phyloP scores from a whole-genome alignment of 2,797 vertebrate species.

The Pseudochaenichthys georgianus region DNA sequence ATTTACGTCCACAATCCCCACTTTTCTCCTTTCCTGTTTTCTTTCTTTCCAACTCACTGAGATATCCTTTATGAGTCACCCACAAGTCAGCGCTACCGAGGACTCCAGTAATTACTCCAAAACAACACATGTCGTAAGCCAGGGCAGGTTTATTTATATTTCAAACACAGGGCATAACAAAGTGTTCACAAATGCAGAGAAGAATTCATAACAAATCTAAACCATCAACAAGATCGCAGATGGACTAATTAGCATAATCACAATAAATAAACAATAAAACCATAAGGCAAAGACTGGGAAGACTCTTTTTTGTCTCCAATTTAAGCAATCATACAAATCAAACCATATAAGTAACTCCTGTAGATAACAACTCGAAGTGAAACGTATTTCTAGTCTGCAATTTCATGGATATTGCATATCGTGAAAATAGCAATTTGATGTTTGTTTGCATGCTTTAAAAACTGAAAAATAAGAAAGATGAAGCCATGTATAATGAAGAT shows the following conservation, averaged over 20 bases:
- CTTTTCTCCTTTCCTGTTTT: slow-evolving; percentile 19
- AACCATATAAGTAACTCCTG: neutral
- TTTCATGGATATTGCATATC: too few species aligned
- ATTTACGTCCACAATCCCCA: slow-evolving; percentile 26
- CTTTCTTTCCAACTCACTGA: slow-evolving; percentile 16
- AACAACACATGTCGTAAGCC: slow-evolving; percentile 47
- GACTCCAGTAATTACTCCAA: slow-evolving; percentile 58
- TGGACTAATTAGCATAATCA: slow-evolving; percentile 6
- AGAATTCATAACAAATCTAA: slow-evolving; percentile 17
- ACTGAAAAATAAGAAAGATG: too few species aligned
- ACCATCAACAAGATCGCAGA: slow-evolving; percentile 6
- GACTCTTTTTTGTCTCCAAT: neutral
- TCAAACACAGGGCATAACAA: slow-evolving; percentile 45
- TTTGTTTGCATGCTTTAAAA: too few species aligned
- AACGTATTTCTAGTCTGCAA: too few species aligned
- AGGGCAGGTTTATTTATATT: slow-evolving; percentile 58
- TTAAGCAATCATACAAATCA: neutral
- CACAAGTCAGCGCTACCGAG: slow-evolving; percentile 45
- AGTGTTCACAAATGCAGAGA: slow-evolving; percentile 10
- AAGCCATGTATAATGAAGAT: too few species aligned
- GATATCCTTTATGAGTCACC: slow-evolving; percentile 65
- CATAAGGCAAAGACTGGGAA: neutral
- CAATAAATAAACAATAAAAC: slow-evolving; percentile 13
- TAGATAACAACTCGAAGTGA: too few species aligned
- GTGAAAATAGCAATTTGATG: too few species aligned